These are phyloP conservation scores for Lota lota DNA, from an alignment of 2,113 vertebrate genomes.

Conservation along the genomic window DNA sequence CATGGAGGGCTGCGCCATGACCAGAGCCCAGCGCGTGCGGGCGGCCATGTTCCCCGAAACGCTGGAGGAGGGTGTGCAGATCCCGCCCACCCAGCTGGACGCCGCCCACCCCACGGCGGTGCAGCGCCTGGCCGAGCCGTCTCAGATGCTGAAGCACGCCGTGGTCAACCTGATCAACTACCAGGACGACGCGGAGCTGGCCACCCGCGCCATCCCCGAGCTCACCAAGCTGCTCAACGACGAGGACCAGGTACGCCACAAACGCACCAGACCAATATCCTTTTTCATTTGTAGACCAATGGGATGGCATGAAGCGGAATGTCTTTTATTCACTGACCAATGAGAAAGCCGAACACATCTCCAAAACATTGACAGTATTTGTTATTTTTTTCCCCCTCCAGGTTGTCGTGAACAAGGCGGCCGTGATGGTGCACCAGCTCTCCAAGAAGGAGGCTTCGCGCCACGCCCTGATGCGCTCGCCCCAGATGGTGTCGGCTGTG, in stretches of 20 bases:
- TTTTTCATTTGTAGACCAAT: no score
- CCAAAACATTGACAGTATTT: no score
- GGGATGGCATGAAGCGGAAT: no score
- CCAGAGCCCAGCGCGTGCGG: constrained; percentile 92
- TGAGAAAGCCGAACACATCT: no score
- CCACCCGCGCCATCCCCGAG: constrained; percentile 95
- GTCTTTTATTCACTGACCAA: neutral
- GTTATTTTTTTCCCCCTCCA: constrained; percentile 33
- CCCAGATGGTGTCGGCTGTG: constrained; percentile 98
- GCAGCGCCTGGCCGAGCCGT: constrained; percentile 94
- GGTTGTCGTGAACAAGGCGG: constrained; percentile 98
- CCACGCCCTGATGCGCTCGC: constrained; percentile 97
- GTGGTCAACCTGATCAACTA: constrained; percentile 99
- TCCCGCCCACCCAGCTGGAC: constrained; percentile 92
- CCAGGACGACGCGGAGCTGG: constrained; percentile 96
- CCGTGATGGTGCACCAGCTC: constrained; percentile 98
- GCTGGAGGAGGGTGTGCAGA: constrained; percentile 93
- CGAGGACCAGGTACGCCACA: constrained; percentile 87
- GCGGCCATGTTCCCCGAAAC: constrained; percentile 99
- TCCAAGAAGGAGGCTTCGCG: constrained; percentile 98
- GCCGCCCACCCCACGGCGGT: constrained; percentile 94
- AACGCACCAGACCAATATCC: no score
- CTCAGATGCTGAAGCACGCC: constrained; percentile 98
- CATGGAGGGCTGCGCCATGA: constrained; percentile 98
- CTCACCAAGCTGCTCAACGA: constrained; percentile 97